Base-by-base conservation (phyloP, 2,888 invertebrate genomes). In the Calameuta pallipes region DNA sequence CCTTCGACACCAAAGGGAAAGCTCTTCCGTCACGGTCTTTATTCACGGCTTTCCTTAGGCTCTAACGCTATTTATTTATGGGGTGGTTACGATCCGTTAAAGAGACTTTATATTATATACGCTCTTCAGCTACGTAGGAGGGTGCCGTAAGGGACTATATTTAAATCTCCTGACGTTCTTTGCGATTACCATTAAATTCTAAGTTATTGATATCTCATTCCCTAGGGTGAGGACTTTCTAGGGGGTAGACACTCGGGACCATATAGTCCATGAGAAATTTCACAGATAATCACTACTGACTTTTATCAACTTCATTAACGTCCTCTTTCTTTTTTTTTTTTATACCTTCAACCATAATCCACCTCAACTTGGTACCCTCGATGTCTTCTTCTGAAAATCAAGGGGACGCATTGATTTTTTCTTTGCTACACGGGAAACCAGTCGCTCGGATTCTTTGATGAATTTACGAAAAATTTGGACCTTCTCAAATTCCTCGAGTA, bases 141-240 rank as follows among this genome's bases (percentile, higher is more conserved):
- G 37, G 74, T 74, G 35, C 30, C 74, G 74, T 30, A 34, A 71
- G 71, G 33, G 31, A 71, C 71, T 71, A 71, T 33, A 71, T 71
- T 71, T 33, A 33, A 71, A 71, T 71, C 71, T 70, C 76, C 56
- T 79, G 73, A 80, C 76, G 69, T 70, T 74, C 76, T 70, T 68
- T 70, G 30, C 74, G 69, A 75, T 78, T 70, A 80, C 80, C 75
- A 78, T 82, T 84, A 86, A 84, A 83, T 80, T 84, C 79, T 83
- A 80, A 85, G 80, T 86, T 86, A 86, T 85, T 81, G 81, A 76
- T 69, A 75, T 69, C 77, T 78, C 73, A 69, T 75, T 76, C 78
- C 69, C 75, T 33, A 33, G 74, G 36, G 36, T n/a, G 69, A 75
- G 36, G 75, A 69, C 36, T n/a, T 75, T 75, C 23, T 30, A 11